Evolutionary conservation across 2,113 vertebrate species (phyloP).

Genomic region (Takifugu flavidus): DNA sequence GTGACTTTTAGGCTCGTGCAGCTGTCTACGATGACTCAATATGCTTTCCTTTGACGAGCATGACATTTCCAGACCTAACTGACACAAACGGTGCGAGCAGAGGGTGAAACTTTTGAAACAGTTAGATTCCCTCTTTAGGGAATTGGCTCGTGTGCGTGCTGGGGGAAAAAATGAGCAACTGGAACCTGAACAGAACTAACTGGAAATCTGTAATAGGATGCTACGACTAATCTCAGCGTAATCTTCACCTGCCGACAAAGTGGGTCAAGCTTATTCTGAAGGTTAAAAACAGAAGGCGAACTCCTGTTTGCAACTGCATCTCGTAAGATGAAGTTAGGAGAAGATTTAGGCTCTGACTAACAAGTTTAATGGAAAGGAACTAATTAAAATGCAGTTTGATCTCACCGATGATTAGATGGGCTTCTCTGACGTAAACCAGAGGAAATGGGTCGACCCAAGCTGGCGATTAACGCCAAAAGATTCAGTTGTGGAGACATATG

Average conservation of each 20-base stretch:
- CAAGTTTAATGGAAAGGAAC: conserved; percentile 1
- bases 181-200: neutral
- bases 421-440: neutral
- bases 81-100: neutral
- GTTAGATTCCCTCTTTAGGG: no score
- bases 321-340: neutral
- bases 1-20: neutral
- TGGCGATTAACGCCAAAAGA: conserved; percentile 6
- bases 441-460: conserved; percentile 26
- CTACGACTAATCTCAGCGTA: conserved; percentile 54
- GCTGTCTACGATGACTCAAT: neutral
- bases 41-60: neutral
- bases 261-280: conserved; percentile 45
- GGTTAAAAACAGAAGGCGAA: conserved; percentile 10
- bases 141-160: neutral
- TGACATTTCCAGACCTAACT: neutral
- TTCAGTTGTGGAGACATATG: neutral
- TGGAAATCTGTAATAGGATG: conserved; percentile 41
- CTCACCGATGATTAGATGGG: neutral
- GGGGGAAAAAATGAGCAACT: conserved; percentile 9
- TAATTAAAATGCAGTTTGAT: neutral
- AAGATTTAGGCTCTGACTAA: neutral
- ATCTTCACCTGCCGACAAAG: conserved; percentile 41
- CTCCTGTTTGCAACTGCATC: neutral
- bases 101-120: neutral